A percentile compares a stretch with the other conserved stretches of the same genome.
Evolutionary conservation across 2,797 vertebrate genomes (phyloP).

Genomic region (Acrossocheilus wenchowensis): DNA sequence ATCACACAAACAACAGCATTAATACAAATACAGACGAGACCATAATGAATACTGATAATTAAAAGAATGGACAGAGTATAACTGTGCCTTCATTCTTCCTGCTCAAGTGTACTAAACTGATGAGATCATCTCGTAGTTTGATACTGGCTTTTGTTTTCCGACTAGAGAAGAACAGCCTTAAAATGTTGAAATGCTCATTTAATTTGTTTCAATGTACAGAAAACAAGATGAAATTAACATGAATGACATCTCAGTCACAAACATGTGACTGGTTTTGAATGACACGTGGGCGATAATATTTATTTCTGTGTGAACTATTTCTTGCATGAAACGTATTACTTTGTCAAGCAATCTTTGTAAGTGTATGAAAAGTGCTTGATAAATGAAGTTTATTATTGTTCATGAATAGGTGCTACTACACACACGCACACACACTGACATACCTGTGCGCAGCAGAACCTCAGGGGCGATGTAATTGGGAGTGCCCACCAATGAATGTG

Average conservation of each 20-base stretch:
- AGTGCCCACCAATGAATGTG: conserved; percentile 95
- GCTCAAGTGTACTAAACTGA: neutral
- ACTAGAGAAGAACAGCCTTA: neutral
- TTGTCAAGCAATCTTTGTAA: neutral
- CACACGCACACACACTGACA: no score
- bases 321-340: neutral
- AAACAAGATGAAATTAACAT: neutral
- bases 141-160: neutral
- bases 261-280: neutral
- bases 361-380: neutral
- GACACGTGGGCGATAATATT: neutral
- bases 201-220: neutral
- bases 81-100: neutral
- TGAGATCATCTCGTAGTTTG: neutral
- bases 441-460: conserved; percentile 93
- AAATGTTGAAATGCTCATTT: neutral
- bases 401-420: neutral
- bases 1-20: neutral
- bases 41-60: no score
- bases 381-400: neutral
- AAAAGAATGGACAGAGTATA: neutral
- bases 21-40: neutral
- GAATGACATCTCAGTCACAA: neutral
- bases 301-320: neutral
- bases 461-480: conserved; percentile 98